Percentiles rank a stretch among this genome's conserved stretches.
These are phyloP conservation scores for Scylla paramamosain DNA, from an alignment of 1,140 invertebrate genomes.

Conservation along the genomic window DNA sequence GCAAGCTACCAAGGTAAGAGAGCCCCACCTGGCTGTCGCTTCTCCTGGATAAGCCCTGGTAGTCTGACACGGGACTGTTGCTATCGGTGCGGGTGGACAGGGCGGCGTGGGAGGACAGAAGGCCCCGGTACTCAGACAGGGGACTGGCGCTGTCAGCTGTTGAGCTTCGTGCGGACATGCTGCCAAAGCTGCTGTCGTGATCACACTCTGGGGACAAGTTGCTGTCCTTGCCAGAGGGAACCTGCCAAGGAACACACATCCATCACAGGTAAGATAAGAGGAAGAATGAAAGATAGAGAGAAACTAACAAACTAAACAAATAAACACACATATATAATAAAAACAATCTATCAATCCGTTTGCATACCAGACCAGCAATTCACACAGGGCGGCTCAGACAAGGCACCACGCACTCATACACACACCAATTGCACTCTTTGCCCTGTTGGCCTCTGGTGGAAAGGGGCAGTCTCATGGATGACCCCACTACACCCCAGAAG, in stretches of 20 bases:
- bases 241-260: conserved; percentile 54
- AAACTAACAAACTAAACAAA: background rate
- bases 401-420: too few relatives aligned
- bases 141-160: conserved; percentile 78
- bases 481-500: too few relatives aligned
- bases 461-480: too few relatives aligned
- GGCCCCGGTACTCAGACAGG: conserved; percentile 75
- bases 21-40: conserved; percentile 75
- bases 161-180: conserved; percentile 77
- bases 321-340: background rate
- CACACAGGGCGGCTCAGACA: background rate
- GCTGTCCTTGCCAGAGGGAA: conserved; percentile 76
- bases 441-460: too few relatives aligned
- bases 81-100: conserved; percentile 75
- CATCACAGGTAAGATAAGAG: background rate
- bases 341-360: too few relatives aligned
- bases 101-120: conserved; percentile 68
- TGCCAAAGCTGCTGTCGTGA: conserved; percentile 78
- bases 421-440: too few relatives aligned
- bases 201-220: conserved; percentile 77
- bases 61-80: conserved; percentile 75
- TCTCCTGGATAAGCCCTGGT: conserved; percentile 74
- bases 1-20: background rate
- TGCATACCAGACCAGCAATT: background rate
- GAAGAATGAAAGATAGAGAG: background rate